Conservation (phyloP, 2,888 invertebrate species). For the Drosophila aldrichi region DNA sequence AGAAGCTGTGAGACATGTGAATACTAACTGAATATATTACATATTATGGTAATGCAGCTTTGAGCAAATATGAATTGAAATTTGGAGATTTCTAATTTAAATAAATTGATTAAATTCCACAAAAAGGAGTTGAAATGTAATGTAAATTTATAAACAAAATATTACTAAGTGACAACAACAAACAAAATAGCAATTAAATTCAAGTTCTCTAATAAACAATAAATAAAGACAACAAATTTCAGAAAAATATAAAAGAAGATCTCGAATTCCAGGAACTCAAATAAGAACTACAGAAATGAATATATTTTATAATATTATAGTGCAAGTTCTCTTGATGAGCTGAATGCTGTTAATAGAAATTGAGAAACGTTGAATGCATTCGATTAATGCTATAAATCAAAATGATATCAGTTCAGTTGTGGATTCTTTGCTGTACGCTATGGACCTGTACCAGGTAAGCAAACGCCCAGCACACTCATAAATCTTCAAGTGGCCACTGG, state of each 20-base stretch:
- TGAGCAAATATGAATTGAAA: neutral
- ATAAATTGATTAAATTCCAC: too few relatives aligned
- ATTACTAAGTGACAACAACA: too few relatives aligned
- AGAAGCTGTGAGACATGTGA: neutral
- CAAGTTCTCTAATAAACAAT: too few relatives aligned
- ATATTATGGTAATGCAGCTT: neutral
- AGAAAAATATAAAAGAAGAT: too few relatives aligned
- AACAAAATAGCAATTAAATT: too few relatives aligned
- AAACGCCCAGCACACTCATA: constrained; percentile 33
- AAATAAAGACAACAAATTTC: too few relatives aligned
- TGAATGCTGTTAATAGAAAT: constrained; percentile 4
- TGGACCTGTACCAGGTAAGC: constrained; percentile 2
- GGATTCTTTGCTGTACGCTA: neutral
- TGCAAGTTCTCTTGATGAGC: neutral
- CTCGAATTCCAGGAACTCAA: neutral
- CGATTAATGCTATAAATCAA: constrained; percentile 42
- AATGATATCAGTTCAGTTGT: constrained; percentile 38
- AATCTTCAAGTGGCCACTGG: constrained; percentile 50
- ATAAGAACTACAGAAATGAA: neutral
- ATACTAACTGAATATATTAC: neutral
- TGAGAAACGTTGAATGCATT: constrained; percentile 7
- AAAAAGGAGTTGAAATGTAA: too few relatives aligned
- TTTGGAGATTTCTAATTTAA: neutral
- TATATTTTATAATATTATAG: neutral
- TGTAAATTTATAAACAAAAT: too few relatives aligned